Percentiles rank a stretch among this genome's conserved stretches.
Evolutionary conservation across 2,797 vertebrate genomes (phyloP).

Genomic region (Paratrypauchen microcephalus): DNA sequence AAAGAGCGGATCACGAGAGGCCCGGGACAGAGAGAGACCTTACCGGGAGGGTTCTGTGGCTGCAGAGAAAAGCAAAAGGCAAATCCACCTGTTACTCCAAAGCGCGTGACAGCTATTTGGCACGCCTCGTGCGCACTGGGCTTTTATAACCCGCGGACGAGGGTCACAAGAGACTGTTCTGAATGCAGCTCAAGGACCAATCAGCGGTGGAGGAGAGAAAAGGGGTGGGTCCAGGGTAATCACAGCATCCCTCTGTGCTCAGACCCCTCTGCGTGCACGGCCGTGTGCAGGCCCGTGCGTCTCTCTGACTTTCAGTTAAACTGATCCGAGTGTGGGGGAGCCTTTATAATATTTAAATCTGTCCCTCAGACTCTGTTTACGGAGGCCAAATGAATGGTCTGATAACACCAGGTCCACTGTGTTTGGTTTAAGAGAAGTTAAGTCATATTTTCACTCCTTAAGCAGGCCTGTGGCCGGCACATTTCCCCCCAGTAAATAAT

Average conservation of each 20-base stretch:
- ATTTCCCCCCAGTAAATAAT: not conserved
- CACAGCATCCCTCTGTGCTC: constrained; percentile 75
- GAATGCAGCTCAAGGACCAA: constrained; percentile 79
- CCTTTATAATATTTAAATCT: not conserved
- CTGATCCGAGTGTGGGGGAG: constrained; percentile 25
- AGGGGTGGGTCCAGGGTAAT: constrained; percentile 77
- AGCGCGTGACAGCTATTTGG: constrained; percentile 73
- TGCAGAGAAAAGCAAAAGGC: constrained; percentile 44
- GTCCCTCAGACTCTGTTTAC: not conserved
- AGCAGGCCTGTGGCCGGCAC: too few relatives aligned
- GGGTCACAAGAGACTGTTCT: constrained; percentile 76
- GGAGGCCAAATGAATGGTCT: too few relatives aligned
- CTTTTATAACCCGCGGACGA: constrained; percentile 83
- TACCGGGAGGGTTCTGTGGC: constrained; percentile 56
- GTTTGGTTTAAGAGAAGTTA: not conserved
- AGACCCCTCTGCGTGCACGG: constrained; percentile 68
- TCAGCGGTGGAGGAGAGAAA: constrained; percentile 58
- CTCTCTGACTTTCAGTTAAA: not conserved
- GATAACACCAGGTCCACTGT: too few relatives aligned
- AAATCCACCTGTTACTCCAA: constrained; percentile 75
- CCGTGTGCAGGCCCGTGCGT: constrained; percentile 5
- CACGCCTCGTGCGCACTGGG: constrained; percentile 66
- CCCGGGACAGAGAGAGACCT: constrained; percentile 23
- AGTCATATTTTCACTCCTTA: not conserved
- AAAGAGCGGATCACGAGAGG: too few relatives aligned